Base-by-base conservation (phyloP, 1,140 invertebrate genomes). In the Psix sp. region DNA sequence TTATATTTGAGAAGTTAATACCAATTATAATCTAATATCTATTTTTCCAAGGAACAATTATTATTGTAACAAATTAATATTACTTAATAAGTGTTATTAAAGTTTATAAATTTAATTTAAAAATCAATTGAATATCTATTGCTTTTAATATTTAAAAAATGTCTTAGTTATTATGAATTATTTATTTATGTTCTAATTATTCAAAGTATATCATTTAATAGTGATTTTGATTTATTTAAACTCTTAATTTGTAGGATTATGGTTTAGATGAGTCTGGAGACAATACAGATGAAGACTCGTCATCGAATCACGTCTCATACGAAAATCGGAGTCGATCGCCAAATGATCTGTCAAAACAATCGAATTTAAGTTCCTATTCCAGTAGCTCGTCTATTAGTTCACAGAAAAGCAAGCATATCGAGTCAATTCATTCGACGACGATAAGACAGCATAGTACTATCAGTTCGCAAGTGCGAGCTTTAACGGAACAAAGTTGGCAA, bases 251-350 rank as follows among this genome's bases (percentile, higher is more conserved):
- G 1, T 71, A 91, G 90, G 92, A 92, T 79, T 92, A 92, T 63
- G 91, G 91, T 17, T 85, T 92, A 42, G 91, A 92, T 76, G 91
- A 92, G 75, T 92, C 91, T 15, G 92, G 90, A 72, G 90, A 91
- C 60, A 91, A 92, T 80, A 92, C 91, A 0, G 91, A 90, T 10
- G 91, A 92, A 71, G 91, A 92, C 72, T 90, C 89, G 0, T 84
- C 83, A n/a, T 84, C 82, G 2, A 86, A 85, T 48, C 77, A 80
- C 16, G 70, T 62, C 10, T 82, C 82, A 3, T 82, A 84, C 36
- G 84, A 86, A 11, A 74, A 68, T 17, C 84, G 78, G 49, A 82
- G 77, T 39, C 77, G 81, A 43, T 86, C 83, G 3, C 77, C 79
- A 5, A 86, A 81, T 5, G 84, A 87, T 20, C 79, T 78, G n/a